Conservation (phyloP, 2,797 vertebrate species). For the Acanthopagrus latus region DNA sequence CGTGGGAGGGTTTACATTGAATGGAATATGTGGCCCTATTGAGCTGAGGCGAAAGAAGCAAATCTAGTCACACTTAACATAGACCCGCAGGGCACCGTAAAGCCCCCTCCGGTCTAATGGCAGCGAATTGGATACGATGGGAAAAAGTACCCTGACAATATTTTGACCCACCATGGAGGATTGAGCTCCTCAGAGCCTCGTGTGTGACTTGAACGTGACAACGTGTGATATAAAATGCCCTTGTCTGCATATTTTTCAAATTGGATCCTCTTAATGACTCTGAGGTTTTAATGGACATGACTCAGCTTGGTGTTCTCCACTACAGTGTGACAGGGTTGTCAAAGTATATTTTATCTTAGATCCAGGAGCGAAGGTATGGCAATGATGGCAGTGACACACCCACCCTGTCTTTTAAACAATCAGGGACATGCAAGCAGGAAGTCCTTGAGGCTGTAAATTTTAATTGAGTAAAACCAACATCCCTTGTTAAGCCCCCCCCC, state of each 20-base stretch:
- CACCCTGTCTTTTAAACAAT: slow-evolving; percentile 3
- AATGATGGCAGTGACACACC: slow-evolving; percentile 21
- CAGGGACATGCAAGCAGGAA: background rate
- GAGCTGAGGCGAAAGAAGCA: background rate
- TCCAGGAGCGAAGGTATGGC: background rate
- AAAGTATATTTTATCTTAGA: background rate
- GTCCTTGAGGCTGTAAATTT: background rate
- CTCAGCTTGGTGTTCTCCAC: slow-evolving; percentile 5
- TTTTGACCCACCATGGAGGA: background rate
- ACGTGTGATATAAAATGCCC: background rate
- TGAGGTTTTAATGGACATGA: background rate
- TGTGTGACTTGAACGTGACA: background rate
- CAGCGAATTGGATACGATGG: background rate
- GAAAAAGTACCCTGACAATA: background rate
- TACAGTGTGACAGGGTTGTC: background rate
- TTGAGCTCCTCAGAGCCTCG: background rate
- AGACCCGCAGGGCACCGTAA: background rate
- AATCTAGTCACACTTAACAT: background rate
- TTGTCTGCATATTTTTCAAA: slow-evolving; percentile 1
- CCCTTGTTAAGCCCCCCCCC: background rate
- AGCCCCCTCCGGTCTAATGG: background rate
- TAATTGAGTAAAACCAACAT: background rate
- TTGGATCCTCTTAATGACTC: background rate
- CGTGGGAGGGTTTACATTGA: background rate
- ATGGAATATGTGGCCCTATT: background rate